These are phyloP conservation scores for Nemoura dubitans DNA, from an alignment of 2,888 invertebrate genomes.

Conservation along the genomic window DNA sequence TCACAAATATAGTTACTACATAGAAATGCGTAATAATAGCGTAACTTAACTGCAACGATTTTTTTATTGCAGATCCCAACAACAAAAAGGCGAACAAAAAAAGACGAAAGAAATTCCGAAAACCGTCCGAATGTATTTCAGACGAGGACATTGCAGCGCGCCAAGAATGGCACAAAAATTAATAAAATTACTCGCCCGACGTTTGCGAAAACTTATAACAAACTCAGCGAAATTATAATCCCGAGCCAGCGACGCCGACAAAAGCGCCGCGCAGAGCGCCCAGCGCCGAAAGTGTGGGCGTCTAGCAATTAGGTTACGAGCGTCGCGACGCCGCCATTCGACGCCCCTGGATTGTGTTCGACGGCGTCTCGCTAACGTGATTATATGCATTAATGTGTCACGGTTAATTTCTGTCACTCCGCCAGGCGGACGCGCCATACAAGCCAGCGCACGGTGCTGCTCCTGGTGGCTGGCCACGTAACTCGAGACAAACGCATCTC, in stretches of 20 bases:
- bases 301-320: slow-evolving; percentile 50
- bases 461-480: slow-evolving; percentile 47
- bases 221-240: background rate
- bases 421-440: slow-evolving; percentile 52
- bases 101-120: background rate
- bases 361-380: slow-evolving; percentile 55
- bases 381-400: slow-evolving; percentile 59
- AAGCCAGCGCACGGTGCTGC: slow-evolving; percentile 46
- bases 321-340: slow-evolving; percentile 44
- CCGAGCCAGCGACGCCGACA: background rate
- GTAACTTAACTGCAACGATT: background rate
- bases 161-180: background rate
- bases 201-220: background rate
- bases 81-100: background rate
- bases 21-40: background rate
- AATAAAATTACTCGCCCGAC: background rate
- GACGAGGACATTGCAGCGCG: background rate
- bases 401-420: slow-evolving; percentile 58
- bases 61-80: background rate
- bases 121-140: background rate
- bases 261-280: background rate
- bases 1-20: slow-evolving; percentile 23
- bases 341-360: slow-evolving; percentile 47
- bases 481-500: slow-evolving; percentile 53
- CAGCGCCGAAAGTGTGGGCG: slow-evolving; percentile 16